Base-by-base conservation (phyloP, 2,113 vertebrate species). In the Platichthys flesus region DNA sequence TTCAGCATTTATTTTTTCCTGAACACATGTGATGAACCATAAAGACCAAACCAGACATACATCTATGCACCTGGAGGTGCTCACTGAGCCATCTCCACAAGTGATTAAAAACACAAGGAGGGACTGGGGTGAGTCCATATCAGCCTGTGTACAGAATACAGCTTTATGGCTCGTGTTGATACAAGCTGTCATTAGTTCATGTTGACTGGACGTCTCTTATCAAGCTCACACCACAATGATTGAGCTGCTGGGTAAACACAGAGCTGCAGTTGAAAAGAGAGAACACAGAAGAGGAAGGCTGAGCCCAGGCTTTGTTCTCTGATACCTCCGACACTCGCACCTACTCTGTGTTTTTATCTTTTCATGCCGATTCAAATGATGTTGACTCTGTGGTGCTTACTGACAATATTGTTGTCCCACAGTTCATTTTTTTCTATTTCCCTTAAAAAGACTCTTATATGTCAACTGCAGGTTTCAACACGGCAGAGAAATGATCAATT, bases 91-190 rank as follows among this genome's bases (percentile, higher is more conserved):
- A 6, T 6, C 31, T 31, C 31, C 31, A 31, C 31, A 31, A 6
- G 24, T 73, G 59, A 85, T 79, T 81, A 84, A 83, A 82, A 74
- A 67, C 18, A 72, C 20, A 77, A 57, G 74, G 67, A 24, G 65
- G 64, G 57, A 64, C 51, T 20, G 15, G 66, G 60, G 18, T 5
- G 67, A 66, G 67, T 72, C 51, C 57, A 78, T 71, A 76, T 78
- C 31, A 37, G 23, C 18, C 52, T 65, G 71, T 87, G 67, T 67
- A 54, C 74, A 85, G 80, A 79, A 0, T 35, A 64, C 1, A 10
- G 76, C 74, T 91, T 90, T 88, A 92, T 85, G 72, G 85, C 77
- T 73, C 0, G 2, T 88, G 89, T 85, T 87, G 85, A 93, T 81
- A 72, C 71, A 84, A 81, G 80, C 73, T 81, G 85, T 89, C 85